Conservation (phyloP, 2,797 vertebrate species). For the Champsocephalus gunnari region DNA sequence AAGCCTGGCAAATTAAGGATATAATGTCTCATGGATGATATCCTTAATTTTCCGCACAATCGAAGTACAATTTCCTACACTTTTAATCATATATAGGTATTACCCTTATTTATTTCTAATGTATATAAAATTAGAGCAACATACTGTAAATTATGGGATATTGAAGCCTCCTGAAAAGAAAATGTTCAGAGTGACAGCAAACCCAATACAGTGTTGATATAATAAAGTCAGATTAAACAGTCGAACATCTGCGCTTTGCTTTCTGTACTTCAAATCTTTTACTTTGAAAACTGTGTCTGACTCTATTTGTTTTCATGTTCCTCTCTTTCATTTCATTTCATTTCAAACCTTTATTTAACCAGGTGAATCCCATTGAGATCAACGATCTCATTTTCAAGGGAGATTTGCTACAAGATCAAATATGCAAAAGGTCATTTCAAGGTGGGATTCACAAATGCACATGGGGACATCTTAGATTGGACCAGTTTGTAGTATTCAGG, state of each 20-base stretch:
- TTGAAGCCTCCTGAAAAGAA: slow-evolving; percentile 13
- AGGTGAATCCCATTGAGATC: too few relatives aligned
- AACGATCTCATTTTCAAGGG: too few relatives aligned
- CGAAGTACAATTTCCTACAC: slow-evolving; percentile 60
- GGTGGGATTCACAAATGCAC: not conserved
- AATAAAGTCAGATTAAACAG: not conserved
- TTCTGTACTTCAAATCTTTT: not conserved
- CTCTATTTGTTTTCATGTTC: slow-evolving; percentile 7
- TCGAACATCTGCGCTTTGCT: not conserved
- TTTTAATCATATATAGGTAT: slow-evolving; percentile 54
- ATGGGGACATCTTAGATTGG: not conserved
- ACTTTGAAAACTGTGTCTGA: slow-evolving; percentile 21
- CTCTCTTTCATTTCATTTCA: not conserved
- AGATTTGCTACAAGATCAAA: not conserved
- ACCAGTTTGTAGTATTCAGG: too few relatives aligned
- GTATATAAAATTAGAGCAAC: slow-evolving; percentile 5
- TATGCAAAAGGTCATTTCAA: not conserved
- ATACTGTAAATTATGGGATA: slow-evolving; percentile 5
- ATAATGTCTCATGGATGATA: slow-evolving; percentile 64
- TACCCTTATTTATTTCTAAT: slow-evolving; percentile 43
- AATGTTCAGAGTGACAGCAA: not conserved
- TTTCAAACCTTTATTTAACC: too few relatives aligned
- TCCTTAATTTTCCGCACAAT: slow-evolving; percentile 47
- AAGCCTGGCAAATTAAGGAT: slow-evolving; percentile 66
- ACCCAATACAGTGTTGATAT: not conserved